A percentile compares a stretch with the other conserved stretches of the same genome.
phyloP scores from a whole-genome alignment of 1,140 invertebrate genomes.

The Camponotus pennsylvanicus region DNA sequence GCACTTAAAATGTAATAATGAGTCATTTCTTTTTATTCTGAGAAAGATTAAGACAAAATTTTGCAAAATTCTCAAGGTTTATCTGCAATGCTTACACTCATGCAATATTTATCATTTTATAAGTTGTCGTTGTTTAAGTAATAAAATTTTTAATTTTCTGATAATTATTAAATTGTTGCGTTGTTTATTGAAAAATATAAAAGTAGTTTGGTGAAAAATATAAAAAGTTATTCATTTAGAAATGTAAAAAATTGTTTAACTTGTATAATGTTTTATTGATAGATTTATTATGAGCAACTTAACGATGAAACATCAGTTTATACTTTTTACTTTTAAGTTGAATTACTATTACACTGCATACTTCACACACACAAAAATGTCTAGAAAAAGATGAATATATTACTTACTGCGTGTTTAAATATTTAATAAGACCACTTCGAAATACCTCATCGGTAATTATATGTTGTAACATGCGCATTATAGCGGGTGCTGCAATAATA shows the following conservation, averaged over 20 bases:
- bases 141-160: too few species aligned
- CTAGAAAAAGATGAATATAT: neutral
- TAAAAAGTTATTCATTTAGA: too few species aligned
- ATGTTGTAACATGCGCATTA: conserved; percentile 86
- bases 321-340: neutral
- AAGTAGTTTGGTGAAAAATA: too few species aligned
- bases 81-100: neutral
- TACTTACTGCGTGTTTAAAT: conserved; percentile 85
- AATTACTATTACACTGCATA: neutral
- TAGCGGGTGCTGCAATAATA: conserved; percentile 84
- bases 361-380: too few species aligned
- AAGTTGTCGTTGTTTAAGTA: neutral
- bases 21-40: neutral
- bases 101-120: neutral
- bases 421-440: conserved; percentile 82
- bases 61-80: neutral
- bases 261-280: too few species aligned
- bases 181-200: too few species aligned
- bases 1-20: too few species aligned
- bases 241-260: too few species aligned
- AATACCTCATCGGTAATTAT: conserved; percentile 85
- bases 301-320: neutral
- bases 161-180: too few species aligned
- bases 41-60: neutral
- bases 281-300: too few species aligned